A percentile compares a stretch with the other conserved stretches of the same genome.
phyloP scores from a whole-genome alignment of 37 sponge, comb jelly and placozoan genomes.

The Crambe crambe region DNA sequence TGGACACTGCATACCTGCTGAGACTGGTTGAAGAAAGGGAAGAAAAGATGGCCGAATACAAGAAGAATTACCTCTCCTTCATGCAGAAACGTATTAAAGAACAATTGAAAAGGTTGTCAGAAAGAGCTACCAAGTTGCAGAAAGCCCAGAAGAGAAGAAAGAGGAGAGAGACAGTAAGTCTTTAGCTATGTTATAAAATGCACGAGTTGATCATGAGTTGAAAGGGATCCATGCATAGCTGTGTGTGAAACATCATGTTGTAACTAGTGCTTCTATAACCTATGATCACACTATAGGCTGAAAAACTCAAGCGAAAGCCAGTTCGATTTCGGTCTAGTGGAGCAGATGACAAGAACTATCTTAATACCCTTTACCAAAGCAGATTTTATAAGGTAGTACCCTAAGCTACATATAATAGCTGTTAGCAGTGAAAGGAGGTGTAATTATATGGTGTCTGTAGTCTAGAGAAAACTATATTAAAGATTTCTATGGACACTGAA shows the following conservation, averaged over 20 bases:
- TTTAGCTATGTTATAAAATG: not conserved
- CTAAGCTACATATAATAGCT: not conserved
- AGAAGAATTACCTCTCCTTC: not conserved
- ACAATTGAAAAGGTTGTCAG: not conserved
- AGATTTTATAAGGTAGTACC: slow-evolving; percentile 28
- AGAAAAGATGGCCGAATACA: not conserved
- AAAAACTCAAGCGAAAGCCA: slow-evolving; percentile 27
- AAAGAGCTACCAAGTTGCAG: not conserved
- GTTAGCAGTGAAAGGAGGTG: not conserved
- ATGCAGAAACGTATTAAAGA: slow-evolving; percentile 12
- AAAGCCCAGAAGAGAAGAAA: slow-evolving; percentile 6
- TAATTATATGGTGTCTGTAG: not conserved
- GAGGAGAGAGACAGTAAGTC: slow-evolving; percentile 9
- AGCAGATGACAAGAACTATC: slow-evolving; percentile 16
- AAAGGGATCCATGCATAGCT: not conserved
- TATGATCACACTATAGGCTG: slow-evolving; percentile 7
- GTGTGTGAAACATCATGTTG: not conserved
- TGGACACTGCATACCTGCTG: not conserved
- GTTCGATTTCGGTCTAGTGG: slow-evolving; percentile 19
- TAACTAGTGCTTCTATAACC: not conserved
- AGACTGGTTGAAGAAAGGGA: slow-evolving; percentile 11
- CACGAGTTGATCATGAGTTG: not conserved
- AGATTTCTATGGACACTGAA: not conserved
- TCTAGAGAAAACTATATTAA: not conserved
- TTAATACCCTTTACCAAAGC: slow-evolving; percentile 16